A percentile compares a stretch with the other conserved stretches of the same genome.
These are phyloP conservation scores for Timema cristinae DNA, from an alignment of 2,888 invertebrate species.

Conservation along the genomic window DNA sequence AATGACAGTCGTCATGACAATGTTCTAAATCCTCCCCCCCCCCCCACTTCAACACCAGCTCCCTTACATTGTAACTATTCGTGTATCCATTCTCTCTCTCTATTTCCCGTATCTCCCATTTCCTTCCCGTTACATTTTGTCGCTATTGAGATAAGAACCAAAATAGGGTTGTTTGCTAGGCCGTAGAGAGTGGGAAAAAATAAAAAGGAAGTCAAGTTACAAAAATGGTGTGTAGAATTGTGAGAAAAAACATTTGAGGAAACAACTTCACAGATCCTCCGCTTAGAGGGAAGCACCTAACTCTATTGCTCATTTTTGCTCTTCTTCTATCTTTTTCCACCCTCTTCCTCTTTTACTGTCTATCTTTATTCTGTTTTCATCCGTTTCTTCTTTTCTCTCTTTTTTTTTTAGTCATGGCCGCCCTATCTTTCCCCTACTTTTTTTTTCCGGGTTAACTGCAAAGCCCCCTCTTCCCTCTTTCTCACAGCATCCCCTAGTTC, in stretches of 20 bases:
- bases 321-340: background rate
- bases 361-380: background rate
- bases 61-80: no score
- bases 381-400: background rate
- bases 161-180: conserved; percentile 9
- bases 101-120: no score
- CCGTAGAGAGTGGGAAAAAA: background rate
- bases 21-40: no score
- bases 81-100: no score
- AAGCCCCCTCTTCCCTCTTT: background rate
- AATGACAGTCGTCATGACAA: no score
- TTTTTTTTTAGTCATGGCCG: background rate
- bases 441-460: background rate
- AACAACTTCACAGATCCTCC: conserved; percentile 23
- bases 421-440: background rate
- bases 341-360: background rate
- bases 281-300: conserved; percentile 27
- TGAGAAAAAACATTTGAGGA: conserved; percentile 23
- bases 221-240: conserved; percentile 16
- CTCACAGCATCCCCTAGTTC: no score
- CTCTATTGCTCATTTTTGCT: conserved; percentile 16
- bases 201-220: conserved; percentile 2
- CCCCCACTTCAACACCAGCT: no score
- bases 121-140: background rate
- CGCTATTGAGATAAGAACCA: background rate